Evolutionary conservation across 2,113 vertebrate genomes (phyloP).

Genomic region (Aviceda subcristata): DNA sequence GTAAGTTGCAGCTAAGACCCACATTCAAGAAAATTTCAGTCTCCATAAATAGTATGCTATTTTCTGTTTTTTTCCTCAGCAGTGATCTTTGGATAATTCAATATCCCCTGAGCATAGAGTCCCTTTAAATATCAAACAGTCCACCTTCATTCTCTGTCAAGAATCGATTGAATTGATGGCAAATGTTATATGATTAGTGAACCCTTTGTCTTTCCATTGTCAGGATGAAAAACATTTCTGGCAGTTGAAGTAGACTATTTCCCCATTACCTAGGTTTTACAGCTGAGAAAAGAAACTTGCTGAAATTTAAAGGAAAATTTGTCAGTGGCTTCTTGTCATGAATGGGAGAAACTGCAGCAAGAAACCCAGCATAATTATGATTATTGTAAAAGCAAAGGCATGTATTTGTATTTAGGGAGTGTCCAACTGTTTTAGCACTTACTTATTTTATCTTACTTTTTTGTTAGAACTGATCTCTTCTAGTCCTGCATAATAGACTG

Average conservation of each 20-base stretch:
- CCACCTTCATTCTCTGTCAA: background rate
- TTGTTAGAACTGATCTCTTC: background rate
- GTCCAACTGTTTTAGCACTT: rapidly evolving
- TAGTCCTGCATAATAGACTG: background rate
- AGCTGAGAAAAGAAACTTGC: background rate
- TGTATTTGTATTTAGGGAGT: background rate
- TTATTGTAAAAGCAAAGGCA: background rate
- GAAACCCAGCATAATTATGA: background rate
- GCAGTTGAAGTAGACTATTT: background rate
- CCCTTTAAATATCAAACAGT: slow-evolving; percentile 1
- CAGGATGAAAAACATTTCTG: background rate
- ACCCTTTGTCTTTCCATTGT: background rate
- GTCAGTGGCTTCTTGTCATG: background rate
- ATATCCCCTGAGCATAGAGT: background rate
- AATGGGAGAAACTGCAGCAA: background rate
- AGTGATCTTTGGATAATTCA: background rate
- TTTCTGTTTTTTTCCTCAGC: background rate
- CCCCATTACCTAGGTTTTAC: background rate
- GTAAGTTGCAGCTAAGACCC: background rate
- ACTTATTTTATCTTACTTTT: background rate
- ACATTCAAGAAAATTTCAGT: background rate
- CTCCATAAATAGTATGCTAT: background rate
- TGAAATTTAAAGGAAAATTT: background rate
- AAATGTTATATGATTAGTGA: background rate
- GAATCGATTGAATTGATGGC: background rate